Conservation (phyloP, 2,113 vertebrate species). For the Tupaia chinensis region DNA sequence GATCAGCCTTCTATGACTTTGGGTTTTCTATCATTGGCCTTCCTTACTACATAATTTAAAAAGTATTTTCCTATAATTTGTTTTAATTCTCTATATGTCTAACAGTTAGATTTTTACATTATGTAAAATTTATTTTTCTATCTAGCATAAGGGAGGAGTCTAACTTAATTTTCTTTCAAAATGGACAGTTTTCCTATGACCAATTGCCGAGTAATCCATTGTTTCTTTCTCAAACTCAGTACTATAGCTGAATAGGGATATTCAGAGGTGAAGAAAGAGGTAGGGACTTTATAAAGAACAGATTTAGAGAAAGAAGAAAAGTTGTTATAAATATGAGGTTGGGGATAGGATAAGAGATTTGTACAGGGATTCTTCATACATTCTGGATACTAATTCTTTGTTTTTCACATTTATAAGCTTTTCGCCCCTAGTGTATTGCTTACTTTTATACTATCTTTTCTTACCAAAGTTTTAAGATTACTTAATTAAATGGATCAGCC, state of each 20-base stretch:
- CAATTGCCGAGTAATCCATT: constrained; percentile 31
- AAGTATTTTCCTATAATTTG: neutral
- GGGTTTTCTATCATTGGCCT: neutral
- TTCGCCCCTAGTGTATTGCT: neutral
- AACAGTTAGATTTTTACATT: neutral
- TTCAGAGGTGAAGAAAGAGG: neutral
- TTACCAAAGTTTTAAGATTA: neutral
- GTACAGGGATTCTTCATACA: neutral
- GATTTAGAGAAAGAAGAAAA: neutral
- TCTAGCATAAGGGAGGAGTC: neutral
- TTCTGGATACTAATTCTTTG: neutral
- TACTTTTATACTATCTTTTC: neutral
- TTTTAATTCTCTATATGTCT: neutral
- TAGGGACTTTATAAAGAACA: neutral
- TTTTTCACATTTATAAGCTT: constrained; percentile 37
- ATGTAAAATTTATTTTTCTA: neutral
- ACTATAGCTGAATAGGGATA: neutral
- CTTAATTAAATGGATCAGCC: neutral
- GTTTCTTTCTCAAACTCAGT: neutral
- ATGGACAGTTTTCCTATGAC: neutral
- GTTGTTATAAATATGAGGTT: neutral
- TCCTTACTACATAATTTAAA: neutral
- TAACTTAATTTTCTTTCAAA: neutral
- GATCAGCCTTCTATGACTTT: neutral
- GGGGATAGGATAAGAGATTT: neutral